Conservation (phyloP, 2,113 vertebrate species). For the Zosterops pallidus region DNA sequence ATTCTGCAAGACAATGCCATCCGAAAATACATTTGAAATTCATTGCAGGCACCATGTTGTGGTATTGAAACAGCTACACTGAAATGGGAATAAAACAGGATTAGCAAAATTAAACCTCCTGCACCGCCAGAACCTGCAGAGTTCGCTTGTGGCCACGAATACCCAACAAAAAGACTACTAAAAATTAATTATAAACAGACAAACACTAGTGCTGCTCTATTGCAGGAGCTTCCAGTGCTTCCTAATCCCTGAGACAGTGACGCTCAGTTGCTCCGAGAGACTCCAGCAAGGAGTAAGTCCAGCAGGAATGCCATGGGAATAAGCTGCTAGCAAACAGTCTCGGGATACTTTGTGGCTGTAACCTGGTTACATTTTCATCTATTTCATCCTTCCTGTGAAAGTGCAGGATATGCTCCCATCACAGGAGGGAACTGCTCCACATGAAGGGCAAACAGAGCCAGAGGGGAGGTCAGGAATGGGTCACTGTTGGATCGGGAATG, state of each 20-base stretch:
- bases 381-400: not conserved
- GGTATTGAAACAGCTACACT: not conserved
- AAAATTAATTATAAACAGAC: not conserved
- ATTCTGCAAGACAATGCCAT: slow-evolving; percentile 7
- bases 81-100: slow-evolving; percentile 19
- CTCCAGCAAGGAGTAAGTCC: not conserved
- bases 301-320: slow-evolving; percentile 16
- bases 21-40: not conserved
- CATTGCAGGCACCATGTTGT: not conserved
- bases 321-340: not conserved
- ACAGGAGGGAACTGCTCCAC: not conserved
- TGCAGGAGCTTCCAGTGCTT: not conserved
- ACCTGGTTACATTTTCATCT: not conserved
- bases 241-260: not conserved
- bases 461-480: not conserved
- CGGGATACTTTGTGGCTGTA: not conserved
- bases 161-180: not conserved
- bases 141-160: not conserved
- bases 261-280: not conserved
- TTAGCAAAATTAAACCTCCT: slow-evolving; percentile 18
- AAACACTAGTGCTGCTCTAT: not conserved
- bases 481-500: not conserved
- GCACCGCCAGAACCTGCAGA: not conserved
- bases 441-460: not conserved
- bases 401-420: fast-evolving